phyloP scores from a whole-genome alignment of 2,797 vertebrate genomes.

The Coluber constrictor region DNA sequence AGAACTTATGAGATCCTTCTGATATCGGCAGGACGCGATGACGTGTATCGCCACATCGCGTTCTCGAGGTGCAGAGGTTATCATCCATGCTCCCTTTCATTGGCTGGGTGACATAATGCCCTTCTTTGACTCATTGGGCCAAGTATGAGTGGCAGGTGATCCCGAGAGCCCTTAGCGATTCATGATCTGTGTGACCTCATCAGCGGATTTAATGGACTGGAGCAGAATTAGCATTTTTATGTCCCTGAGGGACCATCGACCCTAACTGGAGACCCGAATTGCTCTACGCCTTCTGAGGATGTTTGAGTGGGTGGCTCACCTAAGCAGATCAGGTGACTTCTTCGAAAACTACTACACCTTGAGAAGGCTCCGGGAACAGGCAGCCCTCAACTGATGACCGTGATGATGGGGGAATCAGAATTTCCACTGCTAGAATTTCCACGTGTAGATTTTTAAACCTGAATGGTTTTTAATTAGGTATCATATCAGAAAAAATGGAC shows the following conservation, averaged over 20 bases:
- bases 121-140: accelerated
- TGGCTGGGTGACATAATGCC: accelerated
- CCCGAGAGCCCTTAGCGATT: accelerated
- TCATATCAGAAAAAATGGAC: too few species aligned
- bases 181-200: neutral
- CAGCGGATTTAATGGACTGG: constrained; percentile 3
- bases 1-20: neutral
- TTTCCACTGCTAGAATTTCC: neutral
- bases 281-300: neutral
- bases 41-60: neutral
- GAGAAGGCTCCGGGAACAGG: neutral
- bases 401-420: neutral
- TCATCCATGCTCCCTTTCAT: neutral
- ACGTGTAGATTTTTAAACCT: too few species aligned
- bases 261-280: constrained; percentile 21
- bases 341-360: neutral
- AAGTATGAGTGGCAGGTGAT: constrained; percentile 18
- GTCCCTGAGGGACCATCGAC: neutral
- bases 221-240: constrained; percentile 17
- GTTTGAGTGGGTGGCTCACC: accelerated
- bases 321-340: neutral
- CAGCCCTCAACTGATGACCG: neutral
- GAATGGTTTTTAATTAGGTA: too few species aligned
- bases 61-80: accelerated
- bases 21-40: neutral